These are phyloP conservation scores for Ypsolopha scabrella DNA, from an alignment of 2,888 invertebrate genomes.

Conservation along the genomic window DNA sequence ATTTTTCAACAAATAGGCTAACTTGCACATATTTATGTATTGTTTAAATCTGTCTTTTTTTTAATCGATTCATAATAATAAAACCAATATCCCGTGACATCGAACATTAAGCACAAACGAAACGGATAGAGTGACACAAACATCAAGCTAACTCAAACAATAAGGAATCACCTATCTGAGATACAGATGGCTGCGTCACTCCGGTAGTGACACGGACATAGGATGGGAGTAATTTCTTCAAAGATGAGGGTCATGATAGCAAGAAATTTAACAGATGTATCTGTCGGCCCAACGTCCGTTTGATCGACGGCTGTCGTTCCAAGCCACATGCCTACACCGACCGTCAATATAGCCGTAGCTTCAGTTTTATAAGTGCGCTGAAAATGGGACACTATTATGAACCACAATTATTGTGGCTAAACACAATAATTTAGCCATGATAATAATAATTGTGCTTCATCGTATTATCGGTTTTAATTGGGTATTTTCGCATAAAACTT, in stretches of 20 bases:
- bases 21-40: too few species aligned
- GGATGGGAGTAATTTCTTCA: conserved; percentile 46
- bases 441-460: too few species aligned
- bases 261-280: conserved; percentile 47
- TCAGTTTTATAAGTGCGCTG: background rate
- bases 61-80: too few species aligned
- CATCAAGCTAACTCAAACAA: too few species aligned
- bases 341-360: background rate
- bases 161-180: conserved; percentile 16
- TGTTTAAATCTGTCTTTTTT: too few species aligned
- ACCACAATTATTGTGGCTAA: background rate
- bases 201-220: conserved; percentile 33
- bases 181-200: conserved; percentile 27
- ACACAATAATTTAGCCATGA: background rate
- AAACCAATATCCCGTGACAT: too few species aligned
- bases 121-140: background rate
- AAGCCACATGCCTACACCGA: conserved; percentile 11
- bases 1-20: too few species aligned
- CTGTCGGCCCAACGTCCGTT: conserved; percentile 24
- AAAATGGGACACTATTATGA: conserved; percentile 1
- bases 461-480: conserved; percentile 16
- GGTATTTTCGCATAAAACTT: background rate
- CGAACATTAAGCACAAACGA: background rate
- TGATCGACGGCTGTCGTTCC: conserved; percentile 40
- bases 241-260: conserved; percentile 54